Evolutionary conservation across 2,888 invertebrate genomes (phyloP), one percentile per base, ranked within the genome.

Genomic region (Chaetogeoica ovagalla): DNA sequence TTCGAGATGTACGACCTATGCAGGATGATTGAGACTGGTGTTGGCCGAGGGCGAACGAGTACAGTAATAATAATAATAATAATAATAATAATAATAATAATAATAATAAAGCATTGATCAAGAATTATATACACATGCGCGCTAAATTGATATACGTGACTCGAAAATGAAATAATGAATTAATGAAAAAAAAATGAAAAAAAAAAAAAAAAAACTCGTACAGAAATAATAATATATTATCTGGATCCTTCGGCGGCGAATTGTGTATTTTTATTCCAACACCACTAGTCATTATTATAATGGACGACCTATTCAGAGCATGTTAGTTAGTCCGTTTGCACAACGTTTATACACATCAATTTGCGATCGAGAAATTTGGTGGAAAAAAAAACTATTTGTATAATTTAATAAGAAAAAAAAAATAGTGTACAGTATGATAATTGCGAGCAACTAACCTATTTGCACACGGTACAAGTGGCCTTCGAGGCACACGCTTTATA

Each of bases 101-200:
- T 30, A 30, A 30, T 30, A 30, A 30, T 30, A 30, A 30, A 30
- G 23, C 52, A 52, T 63, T n/a, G 62, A 63, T 73, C 73, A 73
- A n/a, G n/a, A n/a, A 52, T 73, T 52, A 43, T 43, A 43, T 9
- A 9, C 9, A 73, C 62, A 13, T 11, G 11, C 1, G 52, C 15
- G 62, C 62, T 17, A 73, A 62, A 73, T 63, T 73, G 63, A 73
- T 73, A 48, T 13, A 73, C 62, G 62, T 63, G n/a, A 73, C 73
- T 73, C 19, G 37, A 15, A 73, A 73, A 73, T 2, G n/a, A 17
- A 43, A 7, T 15, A 5, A 5, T 1, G 43, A 43, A 43, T 30
- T 30, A 30, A 30, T 4, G 30, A 30, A 30, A 30, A 30, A 30
- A n/a, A n/a, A n/a, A n/a, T n/a, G n/a, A n/a, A n/a, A n/a, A n/a